These are phyloP conservation scores for Melipona bicolor DNA, from an alignment of 2,888 invertebrate genomes.

Conservation along the genomic window DNA sequence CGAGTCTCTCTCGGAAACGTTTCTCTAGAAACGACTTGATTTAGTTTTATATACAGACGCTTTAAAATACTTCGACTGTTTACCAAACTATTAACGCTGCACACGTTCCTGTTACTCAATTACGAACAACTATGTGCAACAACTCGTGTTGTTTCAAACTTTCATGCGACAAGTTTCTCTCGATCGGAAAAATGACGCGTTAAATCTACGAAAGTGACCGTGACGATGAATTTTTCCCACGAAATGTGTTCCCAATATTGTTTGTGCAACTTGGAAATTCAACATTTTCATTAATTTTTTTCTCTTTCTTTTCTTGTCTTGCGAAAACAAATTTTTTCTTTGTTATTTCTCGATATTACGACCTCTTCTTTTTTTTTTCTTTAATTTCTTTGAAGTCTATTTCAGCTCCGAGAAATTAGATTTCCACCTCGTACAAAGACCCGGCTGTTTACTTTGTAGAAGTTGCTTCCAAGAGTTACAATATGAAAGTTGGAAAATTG, in stretches of 20 bases:
- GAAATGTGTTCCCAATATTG: too few species aligned
- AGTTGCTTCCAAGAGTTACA: not conserved
- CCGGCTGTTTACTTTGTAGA: not conserved
- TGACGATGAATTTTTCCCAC: not conserved
- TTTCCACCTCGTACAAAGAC: not conserved
- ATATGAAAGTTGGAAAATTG: not conserved
- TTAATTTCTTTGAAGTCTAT: not conserved
- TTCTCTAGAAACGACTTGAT: conserved; percentile 1
- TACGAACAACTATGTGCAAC: conserved; percentile 5
- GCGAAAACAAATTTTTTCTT: too few species aligned
- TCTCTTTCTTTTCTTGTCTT: too few species aligned
- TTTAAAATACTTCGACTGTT: conserved; percentile 26
- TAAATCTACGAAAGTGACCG: not conserved
- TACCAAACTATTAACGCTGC: conserved; percentile 2
- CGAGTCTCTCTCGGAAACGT: not conserved
- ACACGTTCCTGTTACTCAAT: conserved; percentile 19
- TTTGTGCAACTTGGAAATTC: too few species aligned
- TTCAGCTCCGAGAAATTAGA: not conserved
- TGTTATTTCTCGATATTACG: too few species aligned
- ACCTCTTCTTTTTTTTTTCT: too few species aligned
- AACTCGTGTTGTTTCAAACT: conserved; percentile 12
- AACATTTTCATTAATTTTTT: too few species aligned
- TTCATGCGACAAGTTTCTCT: conserved; percentile 13
- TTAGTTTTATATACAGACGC: conserved; percentile 13
- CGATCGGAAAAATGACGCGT: conserved; percentile 7